These are phyloP conservation scores for Cataglyphis hispanica DNA, from an alignment of 1,140 invertebrate species.

Conservation along the genomic window DNA sequence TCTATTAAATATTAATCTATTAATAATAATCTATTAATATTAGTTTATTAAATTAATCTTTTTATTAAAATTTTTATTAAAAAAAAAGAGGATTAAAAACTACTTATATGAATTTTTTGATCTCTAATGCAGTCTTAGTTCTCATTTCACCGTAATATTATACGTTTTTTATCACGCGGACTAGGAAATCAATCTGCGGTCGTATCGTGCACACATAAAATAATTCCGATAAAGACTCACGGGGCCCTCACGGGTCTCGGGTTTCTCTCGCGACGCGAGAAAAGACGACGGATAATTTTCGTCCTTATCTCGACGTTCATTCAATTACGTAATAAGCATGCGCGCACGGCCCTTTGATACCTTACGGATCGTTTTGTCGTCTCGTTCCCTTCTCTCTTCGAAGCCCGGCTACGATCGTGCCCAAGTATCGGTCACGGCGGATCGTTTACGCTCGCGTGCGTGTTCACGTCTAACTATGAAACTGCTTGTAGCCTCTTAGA, in stretches of 20 bases:
- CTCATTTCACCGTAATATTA: not conserved
- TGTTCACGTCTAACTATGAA: slow-evolving; percentile 39
- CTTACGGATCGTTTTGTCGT: not conserved
- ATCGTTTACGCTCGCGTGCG: slow-evolving; percentile 8
- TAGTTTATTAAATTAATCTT: too few species aligned
- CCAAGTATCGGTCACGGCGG: slow-evolving; percentile 41
- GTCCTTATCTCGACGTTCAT: slow-evolving; percentile 39
- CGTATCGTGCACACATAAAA: not conserved
- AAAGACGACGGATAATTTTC: slow-evolving; percentile 45
- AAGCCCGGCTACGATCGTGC: slow-evolving; percentile 21
- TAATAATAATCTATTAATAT: too few species aligned
- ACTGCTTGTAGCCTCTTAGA: slow-evolving; percentile 30
- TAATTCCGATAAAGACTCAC: slow-evolving; percentile 32
- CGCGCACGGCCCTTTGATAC: not conserved
- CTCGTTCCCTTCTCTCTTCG: slow-evolving; percentile 10
- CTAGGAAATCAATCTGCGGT: not conserved
- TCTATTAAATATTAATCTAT: too few species aligned
- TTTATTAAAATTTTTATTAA: not conserved
- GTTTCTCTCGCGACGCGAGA: slow-evolving; percentile 19
- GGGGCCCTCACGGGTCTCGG: slow-evolving; percentile 13
- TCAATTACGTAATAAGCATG: slow-evolving; percentile 52
- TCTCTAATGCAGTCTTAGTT: too few species aligned
- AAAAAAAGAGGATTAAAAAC: not conserved
- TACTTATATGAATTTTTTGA: not conserved
- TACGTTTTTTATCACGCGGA: slow-evolving; percentile 7